Conservation (phyloP, 2,113 vertebrate species). For the Electrona antarctica region DNA sequence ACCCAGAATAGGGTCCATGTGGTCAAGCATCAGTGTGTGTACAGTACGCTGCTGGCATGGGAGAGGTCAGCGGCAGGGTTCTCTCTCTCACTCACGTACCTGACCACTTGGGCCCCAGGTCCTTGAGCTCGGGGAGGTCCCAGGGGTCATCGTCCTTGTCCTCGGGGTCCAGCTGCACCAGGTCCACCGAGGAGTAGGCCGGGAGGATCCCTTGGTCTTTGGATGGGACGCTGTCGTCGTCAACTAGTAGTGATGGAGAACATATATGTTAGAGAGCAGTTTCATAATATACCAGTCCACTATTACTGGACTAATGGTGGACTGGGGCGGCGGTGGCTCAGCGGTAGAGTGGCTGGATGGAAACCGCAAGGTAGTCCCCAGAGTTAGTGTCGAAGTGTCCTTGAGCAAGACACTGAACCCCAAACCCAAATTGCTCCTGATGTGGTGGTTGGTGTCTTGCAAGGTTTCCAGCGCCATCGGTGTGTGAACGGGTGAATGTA, state of each 20-base stretch:
- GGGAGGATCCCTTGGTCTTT: constrained; percentile 77
- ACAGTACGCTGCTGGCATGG: background rate
- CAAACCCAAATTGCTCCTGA: no score
- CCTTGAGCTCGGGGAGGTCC: constrained; percentile 85
- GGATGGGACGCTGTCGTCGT: background rate
- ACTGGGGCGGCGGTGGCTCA: no score
- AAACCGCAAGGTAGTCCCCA: no score
- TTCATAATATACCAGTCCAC: no score
- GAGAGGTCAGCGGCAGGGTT: background rate
- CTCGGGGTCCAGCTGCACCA: constrained; percentile 72
- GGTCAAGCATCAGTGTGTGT: background rate
- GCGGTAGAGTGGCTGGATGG: no score
- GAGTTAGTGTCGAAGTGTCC: no score
- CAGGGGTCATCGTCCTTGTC: constrained; percentile 79
- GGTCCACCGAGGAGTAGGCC: constrained; percentile 80
- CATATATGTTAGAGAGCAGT: background rate
- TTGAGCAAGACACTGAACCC: no score
- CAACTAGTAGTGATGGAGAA: constrained; percentile 46
- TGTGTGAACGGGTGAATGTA: no score
- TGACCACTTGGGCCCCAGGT: constrained; percentile 90
- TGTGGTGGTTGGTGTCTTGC: no score
- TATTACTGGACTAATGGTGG: no score
- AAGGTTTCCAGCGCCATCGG: no score
- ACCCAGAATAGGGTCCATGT: no score
- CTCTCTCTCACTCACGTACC: constrained; percentile 82